Percentiles rank a stretch among this genome's conserved stretches.
Evolutionary conservation across 2,113 vertebrate species (phyloP).

Genomic region (Prionailurus bengalensis): DNA sequence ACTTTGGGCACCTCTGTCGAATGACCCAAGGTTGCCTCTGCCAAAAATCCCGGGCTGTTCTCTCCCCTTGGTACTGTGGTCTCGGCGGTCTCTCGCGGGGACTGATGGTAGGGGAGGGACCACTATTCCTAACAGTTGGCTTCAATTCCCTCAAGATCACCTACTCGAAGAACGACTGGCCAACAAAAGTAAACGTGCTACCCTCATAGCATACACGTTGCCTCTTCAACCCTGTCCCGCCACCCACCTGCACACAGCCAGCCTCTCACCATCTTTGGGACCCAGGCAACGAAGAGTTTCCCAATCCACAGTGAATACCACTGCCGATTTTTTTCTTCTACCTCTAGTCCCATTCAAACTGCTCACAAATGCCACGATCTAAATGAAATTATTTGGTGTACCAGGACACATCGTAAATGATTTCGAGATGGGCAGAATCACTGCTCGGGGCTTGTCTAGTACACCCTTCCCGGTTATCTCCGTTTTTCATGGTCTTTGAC

Average conservation of each 20-base stretch:
- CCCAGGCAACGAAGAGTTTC: not conserved
- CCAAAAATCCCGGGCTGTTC: not conserved
- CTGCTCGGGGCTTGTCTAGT: not conserved
- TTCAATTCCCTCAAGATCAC: not conserved
- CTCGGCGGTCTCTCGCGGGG: not conserved
- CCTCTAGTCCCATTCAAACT: not conserved
- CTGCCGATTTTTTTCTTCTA: not conserved
- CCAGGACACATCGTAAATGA: not conserved
- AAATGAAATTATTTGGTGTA: not conserved
- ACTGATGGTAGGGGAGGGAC: not conserved
- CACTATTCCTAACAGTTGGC: not conserved
- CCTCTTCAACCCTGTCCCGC: not conserved
- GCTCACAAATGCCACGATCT: not conserved
- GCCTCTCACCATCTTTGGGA: not conserved
- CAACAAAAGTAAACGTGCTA: not conserved
- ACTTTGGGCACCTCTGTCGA: not conserved
- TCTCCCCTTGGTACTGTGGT: not conserved
- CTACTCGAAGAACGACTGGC: not conserved
- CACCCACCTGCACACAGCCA: not conserved
- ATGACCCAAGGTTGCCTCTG: not conserved
- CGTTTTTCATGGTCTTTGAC: not conserved
- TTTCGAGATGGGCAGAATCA: not conserved
- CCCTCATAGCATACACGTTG: not conserved
- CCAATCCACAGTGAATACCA: not conserved
- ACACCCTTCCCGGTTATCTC: not conserved